Base-by-base conservation (phyloP, 2,888 invertebrate genomes). In the Agrilus cyanescens region DNA sequence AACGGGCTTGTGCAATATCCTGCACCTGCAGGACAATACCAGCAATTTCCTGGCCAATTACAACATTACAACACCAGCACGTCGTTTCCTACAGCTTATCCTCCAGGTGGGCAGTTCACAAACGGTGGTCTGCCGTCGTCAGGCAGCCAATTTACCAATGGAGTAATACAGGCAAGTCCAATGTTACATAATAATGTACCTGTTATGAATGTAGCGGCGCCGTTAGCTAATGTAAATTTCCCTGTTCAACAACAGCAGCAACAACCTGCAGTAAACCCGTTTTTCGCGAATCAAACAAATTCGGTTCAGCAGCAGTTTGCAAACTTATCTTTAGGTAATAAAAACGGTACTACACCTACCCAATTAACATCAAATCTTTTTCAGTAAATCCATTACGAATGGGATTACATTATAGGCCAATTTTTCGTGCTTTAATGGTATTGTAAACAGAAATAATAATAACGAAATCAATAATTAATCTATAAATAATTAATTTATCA, bases 231-330 rank as follows among this genome's bases (percentile, higher is more conserved):
- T 25, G 25, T 25, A 25, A 25, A 25, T 25, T 25, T 25, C 25
- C 25, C 25, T 25, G 10, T 10, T 25, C 25, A 25, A 25, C 25
- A 25, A 25, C 25, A 25, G 25, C 25, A 25, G 10, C 25, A 25
- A 10, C 25, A 25, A 25, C 53, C 46, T 6, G 45, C 50, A 32
- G 53, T 62, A 4, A 64, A 64, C 54, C 62, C 65, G 3, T 63
- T 65, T 42, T 63, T 60, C 46, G 52, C 47, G 12, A 58, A 54
- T 46, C 60, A 59, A 48, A 52, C 50, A 2, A 40, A 37, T 37
- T 51, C 48, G 43, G 46, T 73, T 47, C 69, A 68, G 33, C 73
- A 73, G 54, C 72, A 72, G 56, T 72, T 73, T 62, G 62, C 68
- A 13, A 71, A 69, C 57, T 60, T 73, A 57, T 65, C 68, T 39